Evolutionary conservation across 2,113 vertebrate genomes (phyloP), one percentile per base, ranked within the genome.

Genomic region (Pitta sordida): DNA sequence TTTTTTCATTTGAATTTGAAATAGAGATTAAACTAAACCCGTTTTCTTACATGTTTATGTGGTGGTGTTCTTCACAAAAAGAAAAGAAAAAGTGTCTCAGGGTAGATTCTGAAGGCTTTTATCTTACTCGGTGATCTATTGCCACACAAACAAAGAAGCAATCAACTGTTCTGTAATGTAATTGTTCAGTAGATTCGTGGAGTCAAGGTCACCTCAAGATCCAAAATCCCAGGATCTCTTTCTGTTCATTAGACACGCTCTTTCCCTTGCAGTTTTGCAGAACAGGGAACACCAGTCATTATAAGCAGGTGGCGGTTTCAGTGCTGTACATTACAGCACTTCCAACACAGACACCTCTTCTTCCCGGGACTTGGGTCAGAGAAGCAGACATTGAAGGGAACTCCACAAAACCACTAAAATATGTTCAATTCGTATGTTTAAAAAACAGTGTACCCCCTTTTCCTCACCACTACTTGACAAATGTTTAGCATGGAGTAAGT

Each of bases 231-330:
- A 79, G 58, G 36, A 79, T 74, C 76, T 7, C 2, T 65, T 83
- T 94, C n/a, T 65, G 11, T 74, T 60, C 39, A 59, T 3, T 65
- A 69, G 46, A 37, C 56, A 51, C 1, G 2, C 30, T 82, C 56
- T 32, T 75, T 64, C 52, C 83, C 36, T 87, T 62, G 56, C 77
- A 21, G 32, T 39, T 86, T 52, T 82, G 89, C 44, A 70, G 78
- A 94, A 77, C 74, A 84, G 85, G 93, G 75, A 85, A 93, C 77
- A 94, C 88, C 91, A 86, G 88, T 83, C 41, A 3, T 41, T 55
- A 48, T 8, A 53, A 67, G 11, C 34, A 13, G 46, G 62, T n/a
- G 52, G 59, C 22, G 49, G 37, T 69, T 55, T 69, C 55, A 36
- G 62, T 79, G 70, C 77, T 13, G 46, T n/a, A 64, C 63, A 85